Percentiles rank a stretch among this genome's conserved stretches.
Evolutionary conservation across 2,797 vertebrate genomes (phyloP).

Genomic region (Hoplostethus mediterraneus): DNA sequence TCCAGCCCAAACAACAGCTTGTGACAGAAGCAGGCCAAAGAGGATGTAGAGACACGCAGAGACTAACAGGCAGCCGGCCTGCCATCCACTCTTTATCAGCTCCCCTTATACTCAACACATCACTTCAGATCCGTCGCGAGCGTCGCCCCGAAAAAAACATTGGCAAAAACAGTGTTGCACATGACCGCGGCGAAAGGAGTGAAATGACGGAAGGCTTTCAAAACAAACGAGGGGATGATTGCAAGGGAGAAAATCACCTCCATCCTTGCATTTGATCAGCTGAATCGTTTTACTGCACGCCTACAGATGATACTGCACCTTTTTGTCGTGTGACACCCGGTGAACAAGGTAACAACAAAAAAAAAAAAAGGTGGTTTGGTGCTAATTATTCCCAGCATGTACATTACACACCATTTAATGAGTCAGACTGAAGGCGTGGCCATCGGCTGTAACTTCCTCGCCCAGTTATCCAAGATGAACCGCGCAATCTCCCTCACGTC

Average conservation of each 20-base stretch:
- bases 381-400: slow-evolving; percentile 79
- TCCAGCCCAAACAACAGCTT: slow-evolving; percentile 78
- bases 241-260: slow-evolving; percentile 39
- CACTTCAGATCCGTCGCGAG: slow-evolving; percentile 72
- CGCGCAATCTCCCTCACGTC: slow-evolving; percentile 73
- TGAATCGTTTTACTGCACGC: slow-evolving; percentile 48
- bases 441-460: slow-evolving; percentile 71
- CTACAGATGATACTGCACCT: slow-evolving; percentile 47
- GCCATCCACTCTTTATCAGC: slow-evolving; percentile 81
- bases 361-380: slow-evolving; percentile 64
- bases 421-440: slow-evolving; percentile 74
- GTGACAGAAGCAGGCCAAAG: slow-evolving; percentile 86
- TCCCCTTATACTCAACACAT: slow-evolving; percentile 79
- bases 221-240: slow-evolving; percentile 47
- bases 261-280: slow-evolving; percentile 48
- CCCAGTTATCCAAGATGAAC: slow-evolving; percentile 80
- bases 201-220: slow-evolving; percentile 17
- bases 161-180: slow-evolving; percentile 39
- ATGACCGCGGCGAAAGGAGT: slow-evolving; percentile 47
- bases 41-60: slow-evolving; percentile 77
- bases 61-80: slow-evolving; percentile 81
- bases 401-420: slow-evolving; percentile 81
- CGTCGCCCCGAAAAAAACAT: slow-evolving; percentile 51
- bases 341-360: slow-evolving; percentile 54
- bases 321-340: slow-evolving; percentile 31